Conservation (phyloP, 1,140 invertebrate genomes). For the Halyomorpha halys region DNA sequence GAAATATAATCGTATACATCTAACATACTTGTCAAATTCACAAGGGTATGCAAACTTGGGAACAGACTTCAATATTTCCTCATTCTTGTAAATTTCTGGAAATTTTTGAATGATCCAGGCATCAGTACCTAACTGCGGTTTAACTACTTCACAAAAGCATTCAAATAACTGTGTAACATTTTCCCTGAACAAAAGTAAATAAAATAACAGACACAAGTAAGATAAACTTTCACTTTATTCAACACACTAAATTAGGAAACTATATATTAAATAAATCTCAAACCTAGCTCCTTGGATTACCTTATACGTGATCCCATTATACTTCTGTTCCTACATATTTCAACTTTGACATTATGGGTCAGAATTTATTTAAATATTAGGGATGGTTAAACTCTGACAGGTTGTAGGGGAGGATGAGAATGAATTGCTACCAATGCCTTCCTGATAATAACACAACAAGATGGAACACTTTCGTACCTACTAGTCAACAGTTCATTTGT, state of each 20-base stretch:
- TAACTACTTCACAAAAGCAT: constrained; percentile 71
- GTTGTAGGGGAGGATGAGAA: neutral
- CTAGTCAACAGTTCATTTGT: no score
- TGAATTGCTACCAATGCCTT: no score
- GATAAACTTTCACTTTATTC: no score
- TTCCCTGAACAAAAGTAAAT: constrained; percentile 42
- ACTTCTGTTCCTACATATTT: neutral
- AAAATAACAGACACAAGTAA: no score
- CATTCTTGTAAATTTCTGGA: constrained; percentile 59
- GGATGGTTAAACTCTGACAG: constrained; percentile 8
- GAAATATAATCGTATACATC: neutral
- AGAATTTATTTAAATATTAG: neutral
- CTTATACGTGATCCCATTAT: constrained; percentile 18
- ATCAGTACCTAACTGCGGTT: constrained; percentile 45
- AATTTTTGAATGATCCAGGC: constrained; percentile 67
- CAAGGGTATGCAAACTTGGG: constrained; percentile 79
- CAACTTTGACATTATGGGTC: neutral
- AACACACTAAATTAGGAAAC: neutral
- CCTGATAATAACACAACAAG: no score
- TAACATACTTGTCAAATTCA: constrained; percentile 60
- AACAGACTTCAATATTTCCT: constrained; percentile 65
- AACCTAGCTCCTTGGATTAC: neutral
- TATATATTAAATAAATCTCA: neutral
- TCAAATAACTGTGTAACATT: constrained; percentile 71
- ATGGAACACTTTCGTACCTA: no score